A percentile compares a stretch with the other conserved stretches of the same genome.
Evolutionary conservation across 2,797 vertebrate genomes (phyloP).

Genomic region (Danionella dracula): DNA sequence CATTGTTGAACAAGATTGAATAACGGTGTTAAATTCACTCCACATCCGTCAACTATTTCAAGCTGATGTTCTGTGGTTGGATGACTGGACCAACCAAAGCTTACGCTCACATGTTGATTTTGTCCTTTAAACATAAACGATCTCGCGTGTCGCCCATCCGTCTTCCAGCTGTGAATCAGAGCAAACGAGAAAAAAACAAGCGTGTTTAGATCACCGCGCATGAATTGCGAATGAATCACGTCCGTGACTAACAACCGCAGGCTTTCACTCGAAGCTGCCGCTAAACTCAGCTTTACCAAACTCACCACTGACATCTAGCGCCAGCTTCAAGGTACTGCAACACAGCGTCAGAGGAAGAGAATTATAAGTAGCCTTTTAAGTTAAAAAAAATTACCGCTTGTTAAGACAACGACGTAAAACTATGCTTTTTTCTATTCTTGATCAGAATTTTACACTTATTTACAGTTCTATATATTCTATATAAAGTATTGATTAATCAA

Average conservation of each 20-base stretch:
- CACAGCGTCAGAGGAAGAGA: no score
- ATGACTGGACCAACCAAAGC: slow-evolving; percentile 45
- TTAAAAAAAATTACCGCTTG: no score
- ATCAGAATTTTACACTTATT: no score
- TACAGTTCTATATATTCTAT: no score
- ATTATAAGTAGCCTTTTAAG: no score
- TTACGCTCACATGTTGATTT: slow-evolving; percentile 51
- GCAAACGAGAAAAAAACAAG: slow-evolving; percentile 51
- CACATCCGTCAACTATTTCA: slow-evolving; percentile 54
- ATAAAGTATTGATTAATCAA: no score
- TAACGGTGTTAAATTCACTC: slow-evolving; percentile 38
- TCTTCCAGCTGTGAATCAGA: slow-evolving; percentile 42
- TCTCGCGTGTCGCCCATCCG: slow-evolving; percentile 52
- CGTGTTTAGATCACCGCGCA: slow-evolving; percentile 40
- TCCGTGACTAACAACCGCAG: slow-evolving; percentile 64
- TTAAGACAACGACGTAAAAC: no score
- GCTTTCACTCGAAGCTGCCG: slow-evolving; percentile 43
- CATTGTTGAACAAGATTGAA: neutral
- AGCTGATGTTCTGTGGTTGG: slow-evolving; percentile 52
- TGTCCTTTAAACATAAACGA: slow-evolving; percentile 55
- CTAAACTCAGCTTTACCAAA: neutral
- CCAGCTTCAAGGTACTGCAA: neutral
- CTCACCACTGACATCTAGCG: slow-evolving; percentile 36
- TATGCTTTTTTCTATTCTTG: no score
- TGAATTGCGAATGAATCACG: slow-evolving; percentile 68